These are phyloP conservation scores for Lepilemur septentrionalis DNA, from an alignment of 2,797 vertebrate species.

Conservation along the genomic window DNA sequence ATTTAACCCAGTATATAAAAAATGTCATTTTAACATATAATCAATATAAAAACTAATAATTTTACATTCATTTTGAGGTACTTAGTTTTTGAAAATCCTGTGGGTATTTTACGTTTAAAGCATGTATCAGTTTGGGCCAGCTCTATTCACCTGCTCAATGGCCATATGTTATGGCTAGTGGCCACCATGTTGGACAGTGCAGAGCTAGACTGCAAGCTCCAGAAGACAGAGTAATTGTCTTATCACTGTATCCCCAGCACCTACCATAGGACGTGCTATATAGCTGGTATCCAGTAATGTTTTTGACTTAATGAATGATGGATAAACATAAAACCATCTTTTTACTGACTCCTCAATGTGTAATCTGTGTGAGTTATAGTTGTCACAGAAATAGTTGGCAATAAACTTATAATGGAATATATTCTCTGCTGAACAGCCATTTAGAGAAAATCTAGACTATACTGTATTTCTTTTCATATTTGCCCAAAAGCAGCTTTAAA, in stretches of 20 bases:
- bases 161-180: background rate
- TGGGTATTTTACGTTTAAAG: background rate
- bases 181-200: background rate
- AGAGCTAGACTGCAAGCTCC: background rate
- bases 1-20: background rate
- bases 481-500: background rate
- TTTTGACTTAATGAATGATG: conserved; percentile 4
- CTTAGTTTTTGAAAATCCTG: conserved; percentile 20
- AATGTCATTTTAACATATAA: background rate
- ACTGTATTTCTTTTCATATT: conserved; percentile 34
- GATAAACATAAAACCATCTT: background rate
- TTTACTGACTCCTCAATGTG: background rate
- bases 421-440: background rate
- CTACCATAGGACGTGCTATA: background rate
- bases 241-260: background rate
- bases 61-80: background rate
- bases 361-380: background rate
- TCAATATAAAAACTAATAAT: background rate
- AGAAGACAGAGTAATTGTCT: background rate
- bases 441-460: conserved; percentile 31
- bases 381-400: conserved; percentile 33
- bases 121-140: background rate
- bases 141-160: background rate
- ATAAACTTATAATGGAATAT: background rate
- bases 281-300: background rate